Evolutionary conservation across 2,113 vertebrate genomes (phyloP).

Genomic region (Rhagologus leucostigma): DNA sequence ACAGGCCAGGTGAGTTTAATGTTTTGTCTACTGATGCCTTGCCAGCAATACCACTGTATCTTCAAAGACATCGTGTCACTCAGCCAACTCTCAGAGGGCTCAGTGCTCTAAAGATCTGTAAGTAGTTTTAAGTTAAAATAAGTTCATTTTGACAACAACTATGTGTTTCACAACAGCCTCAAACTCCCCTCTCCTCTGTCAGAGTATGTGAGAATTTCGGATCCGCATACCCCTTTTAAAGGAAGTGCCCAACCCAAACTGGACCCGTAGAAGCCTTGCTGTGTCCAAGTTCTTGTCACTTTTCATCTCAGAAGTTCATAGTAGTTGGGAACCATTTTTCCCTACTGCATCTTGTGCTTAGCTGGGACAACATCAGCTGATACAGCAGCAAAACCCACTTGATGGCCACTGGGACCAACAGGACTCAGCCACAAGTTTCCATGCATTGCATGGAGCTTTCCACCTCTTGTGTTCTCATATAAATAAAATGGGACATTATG

Average conservation of each 20-base stretch:
- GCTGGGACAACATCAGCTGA: too few relatives aligned
- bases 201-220: fast-evolving
- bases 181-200: fast-evolving
- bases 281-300: neutral
- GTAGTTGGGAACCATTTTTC: neutral
- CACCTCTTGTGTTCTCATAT: neutral
- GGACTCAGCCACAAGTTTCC: neutral
- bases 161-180: neutral
- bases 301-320: neutral
- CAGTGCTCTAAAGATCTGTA: neutral
- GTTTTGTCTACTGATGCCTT: slow-evolving; percentile 58
- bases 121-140: neutral
- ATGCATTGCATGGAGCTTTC: neutral
- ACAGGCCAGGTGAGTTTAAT: slow-evolving; percentile 50
- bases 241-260: neutral
- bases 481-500: neutral
- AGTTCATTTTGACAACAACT: neutral
- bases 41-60: neutral
- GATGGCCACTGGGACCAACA: fast-evolving
- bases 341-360: neutral
- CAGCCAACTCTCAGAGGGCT: neutral
- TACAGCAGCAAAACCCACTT: neutral
- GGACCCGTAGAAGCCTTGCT: neutral
- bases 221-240: neutral
- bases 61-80: slow-evolving; percentile 27